Evolutionary conservation across 2,797 vertebrate species (phyloP), one percentile per base, ranked within the genome.

Genomic region (Toxotes lorentzi): DNA sequence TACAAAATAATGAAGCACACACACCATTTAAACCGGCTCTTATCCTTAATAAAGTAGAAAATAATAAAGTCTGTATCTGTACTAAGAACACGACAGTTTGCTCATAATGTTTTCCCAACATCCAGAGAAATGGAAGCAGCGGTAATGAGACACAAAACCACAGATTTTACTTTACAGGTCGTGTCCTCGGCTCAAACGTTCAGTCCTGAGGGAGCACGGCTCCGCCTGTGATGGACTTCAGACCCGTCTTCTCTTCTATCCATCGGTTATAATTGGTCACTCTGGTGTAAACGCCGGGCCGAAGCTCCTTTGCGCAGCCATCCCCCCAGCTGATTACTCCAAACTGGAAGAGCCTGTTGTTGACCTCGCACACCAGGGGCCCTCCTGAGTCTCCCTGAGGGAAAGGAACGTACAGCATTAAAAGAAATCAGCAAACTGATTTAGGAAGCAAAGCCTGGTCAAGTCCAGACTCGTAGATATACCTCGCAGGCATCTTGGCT

Each of bases 251-350:
- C 47, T 78, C 65, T 11, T 56, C 89, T 62, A 99, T 97, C 98
- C 98, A 99, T 1, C 47, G 7, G 63, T 98, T 95, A 90, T 97
- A 99, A 30, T 76, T 91, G 72, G 95, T 96, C 78, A 99, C 96
- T 70, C 85, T 95, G n/a, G 97, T 96, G 90, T 99, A 99, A 87
- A 99, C 97, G 0, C 98, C 98, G 0, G 98, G 98, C 10, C 95
- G 96, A 24, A 90, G 67, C 80, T 93, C 19, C 56, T 82, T 78
- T 0, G 97, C 95, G 73, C 98, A 99, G 7, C 93, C 95, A 0
- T 96, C 92, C 19, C 98, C 98, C 97, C 97, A 99, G 94, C 98
- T 99, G 89, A 99, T 92, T 38, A 99, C 94, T 0, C 98, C 98
- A 19, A 96, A 97, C 56, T 96, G 94, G 47, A 91, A 94, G 93